Evolutionary conservation across 2,888 invertebrate species (phyloP).

Genomic region (Drosophila diplacantha): DNA sequence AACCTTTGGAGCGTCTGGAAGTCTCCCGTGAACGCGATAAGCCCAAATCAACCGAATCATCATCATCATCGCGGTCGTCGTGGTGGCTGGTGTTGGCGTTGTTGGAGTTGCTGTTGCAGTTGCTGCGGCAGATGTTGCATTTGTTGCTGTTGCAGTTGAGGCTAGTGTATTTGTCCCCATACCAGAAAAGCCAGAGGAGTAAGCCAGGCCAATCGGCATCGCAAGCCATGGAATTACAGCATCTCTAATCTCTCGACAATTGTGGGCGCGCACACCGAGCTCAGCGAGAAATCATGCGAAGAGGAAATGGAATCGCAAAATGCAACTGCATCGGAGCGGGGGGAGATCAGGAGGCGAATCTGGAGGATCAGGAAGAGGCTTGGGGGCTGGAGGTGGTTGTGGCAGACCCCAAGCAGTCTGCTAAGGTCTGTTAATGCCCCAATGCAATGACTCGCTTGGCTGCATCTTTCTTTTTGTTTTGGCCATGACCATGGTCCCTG

Average conservation of each 20-base stretch:
- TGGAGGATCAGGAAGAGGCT: constrained; percentile 35
- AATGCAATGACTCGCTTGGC: constrained; percentile 33
- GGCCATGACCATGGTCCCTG: constrained; percentile 51
- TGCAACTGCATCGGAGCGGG: constrained; percentile 46
- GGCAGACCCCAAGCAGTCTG: constrained; percentile 78
- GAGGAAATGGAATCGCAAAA: constrained; percentile 66
- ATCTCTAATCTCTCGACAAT: constrained; percentile 72
- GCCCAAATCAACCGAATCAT: constrained; percentile 66
- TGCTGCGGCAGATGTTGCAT: constrained; percentile 15
- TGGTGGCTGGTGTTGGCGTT: constrained; percentile 45
- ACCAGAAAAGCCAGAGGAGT: constrained; percentile 4
- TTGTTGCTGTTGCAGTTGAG: constrained; percentile 14
- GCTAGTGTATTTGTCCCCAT: constrained; percentile 8
- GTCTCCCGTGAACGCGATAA: constrained; percentile 70
- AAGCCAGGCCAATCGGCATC: constrained; percentile 54
- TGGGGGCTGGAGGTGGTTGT: constrained; percentile 31
- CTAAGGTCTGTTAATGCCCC: constrained; percentile 50
- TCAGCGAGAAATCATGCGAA: constrained; percentile 63
- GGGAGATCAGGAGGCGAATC: constrained; percentile 1
- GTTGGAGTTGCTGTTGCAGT: constrained; percentile 24
- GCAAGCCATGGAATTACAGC: constrained; percentile 63
- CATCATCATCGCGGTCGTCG: constrained; percentile 37
- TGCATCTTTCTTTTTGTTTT: constrained; percentile 36
- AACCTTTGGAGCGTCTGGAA: constrained; percentile 59
- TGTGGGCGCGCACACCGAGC: constrained; percentile 64